These are phyloP conservation scores for Crepidodera aurea DNA, from an alignment of 2,888 invertebrate genomes.

Conservation along the genomic window DNA sequence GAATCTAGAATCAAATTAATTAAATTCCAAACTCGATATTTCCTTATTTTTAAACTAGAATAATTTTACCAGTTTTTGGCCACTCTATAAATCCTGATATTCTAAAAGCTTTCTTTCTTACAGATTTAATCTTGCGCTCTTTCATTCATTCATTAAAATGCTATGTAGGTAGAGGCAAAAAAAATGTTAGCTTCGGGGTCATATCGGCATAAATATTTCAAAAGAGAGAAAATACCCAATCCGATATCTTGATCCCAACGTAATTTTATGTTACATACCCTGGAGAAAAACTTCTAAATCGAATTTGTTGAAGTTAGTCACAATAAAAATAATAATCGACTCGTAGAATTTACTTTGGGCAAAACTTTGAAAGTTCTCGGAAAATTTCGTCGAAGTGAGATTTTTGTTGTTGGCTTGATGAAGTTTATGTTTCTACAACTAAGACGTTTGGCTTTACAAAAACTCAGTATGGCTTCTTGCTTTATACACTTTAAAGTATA, in stretches of 20 bases:
- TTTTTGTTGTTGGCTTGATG: background rate
- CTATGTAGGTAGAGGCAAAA: no score
- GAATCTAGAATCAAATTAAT: no score
- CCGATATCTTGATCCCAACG: background rate
- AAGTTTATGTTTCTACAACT: background rate
- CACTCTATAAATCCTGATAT: no score
- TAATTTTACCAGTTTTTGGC: no score
- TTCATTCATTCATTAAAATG: no score
- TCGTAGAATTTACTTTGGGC: background rate
- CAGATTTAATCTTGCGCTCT: no score
- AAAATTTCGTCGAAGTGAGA: background rate
- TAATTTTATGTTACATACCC: conserved; percentile 13
- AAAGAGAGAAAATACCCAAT: background rate
- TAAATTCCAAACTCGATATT: no score
- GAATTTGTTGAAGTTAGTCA: conserved; percentile 11
- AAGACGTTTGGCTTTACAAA: background rate
- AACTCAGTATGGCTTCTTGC: no score
- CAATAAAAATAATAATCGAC: conserved; percentile 14
- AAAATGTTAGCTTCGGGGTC: no score
- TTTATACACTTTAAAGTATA: no score
- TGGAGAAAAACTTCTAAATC: conserved; percentile 9
- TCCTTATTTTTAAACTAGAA: no score
- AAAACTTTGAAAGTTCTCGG: background rate
- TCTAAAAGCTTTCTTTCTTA: no score
- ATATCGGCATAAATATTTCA: background rate